Base-by-base conservation (phyloP, 2,888 invertebrate genomes). In the Leptothorax acervorum region DNA sequence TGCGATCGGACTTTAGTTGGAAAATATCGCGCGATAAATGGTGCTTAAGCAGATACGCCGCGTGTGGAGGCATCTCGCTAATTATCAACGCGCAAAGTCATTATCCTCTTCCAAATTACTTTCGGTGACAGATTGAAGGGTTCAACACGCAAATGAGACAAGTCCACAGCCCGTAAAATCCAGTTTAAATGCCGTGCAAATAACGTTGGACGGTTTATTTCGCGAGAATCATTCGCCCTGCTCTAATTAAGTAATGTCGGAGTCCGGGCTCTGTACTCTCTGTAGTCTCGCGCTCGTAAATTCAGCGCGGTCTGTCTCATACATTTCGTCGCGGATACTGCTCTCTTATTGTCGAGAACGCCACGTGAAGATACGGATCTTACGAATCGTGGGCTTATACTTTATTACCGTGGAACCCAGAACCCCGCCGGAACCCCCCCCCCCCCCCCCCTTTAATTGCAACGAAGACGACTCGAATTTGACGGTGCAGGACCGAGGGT, bases 401-500 rank as follows among this genome's bases (percentile, higher is more conserved):
- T 68, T 28, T 4, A 39, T 51, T 57, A 66, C 23, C 28, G n/a
- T n/a, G 28, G 18, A 15, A 63, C 15, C 65, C 11, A 23, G 65
- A 45, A 55, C 9, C 23, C 23, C 23, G 23, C 23, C 23, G 23
- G 23, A 23, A 23, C 39, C n/a, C n/a, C n/a, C n/a, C n/a, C n/a
- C n/a, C n/a, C n/a, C n/a, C n/a, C n/a, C n/a, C n/a, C n/a, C n/a
- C 18, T 31, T 76, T 31, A 39, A 82, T 63, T 28, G 15, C 53
- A 73, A 81, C 79, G 39, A 63, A 51, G 53, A 45, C 62, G 42
- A 53, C 65, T 82, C 65, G 62, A 85, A 83, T 82, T 84, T 63
- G 39, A 48, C 73, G 84, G 79, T 85, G 45, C 86, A 91, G 92
- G 88, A 48, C 82, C 84, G 82, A 90, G 90, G 87, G 75, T 89